Evolutionary conservation across 1,140 invertebrate genomes (phyloP).

Genomic region (Drosophila watanabei): DNA sequence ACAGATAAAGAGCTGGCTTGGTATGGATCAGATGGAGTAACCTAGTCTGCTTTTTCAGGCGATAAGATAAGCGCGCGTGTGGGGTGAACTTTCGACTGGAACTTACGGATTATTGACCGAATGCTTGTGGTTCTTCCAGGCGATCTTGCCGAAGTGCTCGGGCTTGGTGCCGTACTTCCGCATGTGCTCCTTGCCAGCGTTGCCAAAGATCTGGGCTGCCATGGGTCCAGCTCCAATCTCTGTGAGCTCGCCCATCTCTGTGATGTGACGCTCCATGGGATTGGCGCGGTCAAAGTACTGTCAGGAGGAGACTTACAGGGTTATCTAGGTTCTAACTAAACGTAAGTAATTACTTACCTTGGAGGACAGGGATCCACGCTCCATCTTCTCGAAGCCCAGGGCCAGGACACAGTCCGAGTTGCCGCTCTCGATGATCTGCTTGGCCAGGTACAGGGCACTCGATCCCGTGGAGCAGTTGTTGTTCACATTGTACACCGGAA

Average conservation of each 20-base stretch:
- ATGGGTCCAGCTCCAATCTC: constrained; percentile 93
- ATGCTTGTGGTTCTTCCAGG: constrained; percentile 98
- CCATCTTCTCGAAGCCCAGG: constrained; percentile 99
- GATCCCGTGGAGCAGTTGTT: constrained; percentile 99
- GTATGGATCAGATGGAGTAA: constrained; percentile 81
- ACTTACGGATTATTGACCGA: constrained; percentile 97
- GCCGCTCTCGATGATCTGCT: constrained; percentile 96
- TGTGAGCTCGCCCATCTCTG: constrained; percentile 93
- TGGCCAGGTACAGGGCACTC: constrained; percentile 95
- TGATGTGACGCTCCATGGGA: constrained; percentile 97
- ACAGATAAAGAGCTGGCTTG: constrained; percentile 87
- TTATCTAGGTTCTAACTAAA: not conserved
- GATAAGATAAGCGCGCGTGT: constrained; percentile 57
- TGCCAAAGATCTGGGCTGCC: constrained; percentile 98
- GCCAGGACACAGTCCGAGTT: constrained; percentile 95
- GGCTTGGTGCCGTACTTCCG: constrained; percentile 96
- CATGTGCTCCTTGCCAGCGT: constrained; percentile 98
- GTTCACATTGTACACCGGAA: constrained; percentile 99
- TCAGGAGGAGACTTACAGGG: not conserved
- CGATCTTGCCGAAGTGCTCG: constrained; percentile 98
- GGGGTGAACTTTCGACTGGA: constrained; percentile 57
- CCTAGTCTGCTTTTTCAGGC: constrained; percentile 91
- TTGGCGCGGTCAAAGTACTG: constrained; percentile 95
- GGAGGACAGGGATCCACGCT: constrained; percentile 93
- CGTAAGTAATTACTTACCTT: constrained; percentile 86